Base-by-base conservation (phyloP, 2,888 invertebrate genomes). In the Agonopterix subpropinquella region DNA sequence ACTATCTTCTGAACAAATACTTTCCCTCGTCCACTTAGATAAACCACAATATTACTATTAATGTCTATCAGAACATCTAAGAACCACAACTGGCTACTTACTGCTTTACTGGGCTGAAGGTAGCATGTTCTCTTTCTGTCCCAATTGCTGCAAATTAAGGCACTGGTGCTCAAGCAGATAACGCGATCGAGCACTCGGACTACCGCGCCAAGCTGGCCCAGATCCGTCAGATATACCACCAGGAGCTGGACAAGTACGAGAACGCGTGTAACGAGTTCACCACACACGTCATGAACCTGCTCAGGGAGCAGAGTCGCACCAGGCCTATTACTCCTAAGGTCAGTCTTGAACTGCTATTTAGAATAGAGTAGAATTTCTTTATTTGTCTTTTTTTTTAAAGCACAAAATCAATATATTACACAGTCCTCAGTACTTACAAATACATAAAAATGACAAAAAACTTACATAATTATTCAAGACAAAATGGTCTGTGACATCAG, bases 201-300 rank as follows among this genome's bases (percentile, higher is more conserved):
- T 99, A 99, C 90, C 93, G 99, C 68, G 98, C 98, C 67, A 99
- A 99, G 88, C 91, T 99, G 70, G 96, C 98, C 10, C 99, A 99
- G 90, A 99, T 99, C 80, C 92, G 99, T 54, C 97, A 97, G 89
- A 99, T 99, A 70, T 99, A 99, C 89, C 98, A 99, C 85, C 97
- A 98, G 87, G 99, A 99, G 88, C 88, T 99, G 73, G 98, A 98
- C 88, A 99, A 99, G 91, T 99, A 99, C 77, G 98, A 99, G 89
- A 98, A 99, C 92, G 99, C 99, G n/a, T 99, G 99, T 90, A 98
- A 97, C 84, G 99, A 99, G 90, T 99, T 99, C 88, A 99, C 99
- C 52, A 99, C 98, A n/a, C 99, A 99, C 89, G 99, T 99, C 61
- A 97, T 98, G 95, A 99, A 99, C 85, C 90, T 99, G 65, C 90